Base-by-base conservation (phyloP, 2,113 vertebrate genomes). In the Hemibates koningsi region DNA sequence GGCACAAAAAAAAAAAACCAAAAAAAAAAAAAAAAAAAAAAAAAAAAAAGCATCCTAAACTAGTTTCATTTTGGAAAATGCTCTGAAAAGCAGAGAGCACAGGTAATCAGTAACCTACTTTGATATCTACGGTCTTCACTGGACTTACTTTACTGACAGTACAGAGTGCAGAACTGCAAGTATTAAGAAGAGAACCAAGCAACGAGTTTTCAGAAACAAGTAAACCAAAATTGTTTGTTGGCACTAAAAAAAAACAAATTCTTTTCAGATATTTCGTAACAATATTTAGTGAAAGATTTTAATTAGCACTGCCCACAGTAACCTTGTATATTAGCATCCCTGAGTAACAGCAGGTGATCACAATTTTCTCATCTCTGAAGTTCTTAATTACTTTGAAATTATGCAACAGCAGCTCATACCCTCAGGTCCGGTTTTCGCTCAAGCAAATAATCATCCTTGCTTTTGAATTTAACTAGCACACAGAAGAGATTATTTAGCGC, bases 321-420 rank as follows among this genome's bases (percentile, higher is more conserved):
- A 32, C 45, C 27, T 1, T 34, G 0, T 34, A 32, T 52, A 34
- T 52, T 78, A 32, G 45, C 17, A 13, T 78, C 27, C 6, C 52
- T 9, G 68, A 78, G 45, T 52, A 52, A 78, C 17, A 13, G 73
- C 45, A 9, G 27, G 73, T 9, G 45, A 78, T 78, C 10, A 52
- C 45, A 78, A 34, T 52, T 34, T 52, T 78, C 2, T 78, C 43
- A 78, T 52, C 16, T 34, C 73, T 50, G 24, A 78, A 50, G 45
- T 52, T 78, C 73, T 78, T 78, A 78, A 78, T 78, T 50, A 34
- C 45, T 50, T 78, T 52, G 73, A 34, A 78, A 78, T 78, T 78
- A 52, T 34, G 27, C 27, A 78, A 78, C 45, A 34, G 17, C 27
- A 50, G 43, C 45, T 32, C 45, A 34, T 12, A 52, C 73, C 73